These are phyloP conservation scores for Clangula hyemalis DNA, from an alignment of 2,797 vertebrate species.

Conservation along the genomic window DNA sequence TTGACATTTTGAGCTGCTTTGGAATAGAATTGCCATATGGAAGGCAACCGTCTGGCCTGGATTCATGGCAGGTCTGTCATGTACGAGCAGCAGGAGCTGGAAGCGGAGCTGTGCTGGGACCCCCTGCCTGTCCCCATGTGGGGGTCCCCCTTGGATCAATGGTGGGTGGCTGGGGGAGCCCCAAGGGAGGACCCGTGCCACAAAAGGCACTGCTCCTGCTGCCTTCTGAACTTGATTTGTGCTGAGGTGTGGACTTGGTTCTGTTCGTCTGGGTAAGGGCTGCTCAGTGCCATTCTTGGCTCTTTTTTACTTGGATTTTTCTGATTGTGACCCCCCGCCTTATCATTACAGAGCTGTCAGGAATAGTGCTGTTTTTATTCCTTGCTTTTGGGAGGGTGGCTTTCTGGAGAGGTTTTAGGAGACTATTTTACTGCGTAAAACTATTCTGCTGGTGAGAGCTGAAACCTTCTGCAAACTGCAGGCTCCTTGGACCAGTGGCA, in stretches of 20 bases:
- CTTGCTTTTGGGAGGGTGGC: not conserved
- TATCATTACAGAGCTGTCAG: not conserved
- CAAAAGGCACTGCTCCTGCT: not conserved
- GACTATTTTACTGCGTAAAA: no score
- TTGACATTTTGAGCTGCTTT: not conserved
- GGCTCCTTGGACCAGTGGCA: not conserved
- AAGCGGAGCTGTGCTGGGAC: rapidly evolving
- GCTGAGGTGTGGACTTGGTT: not conserved
- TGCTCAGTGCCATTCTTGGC: not conserved
- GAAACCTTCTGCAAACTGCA: no score
- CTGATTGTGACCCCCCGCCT: not conserved
- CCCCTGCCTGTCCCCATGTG: rapidly evolving
- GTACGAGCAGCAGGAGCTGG: rapidly evolving
- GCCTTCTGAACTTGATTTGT: not conserved
- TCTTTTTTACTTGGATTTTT: not conserved
- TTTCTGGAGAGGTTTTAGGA: not conserved
- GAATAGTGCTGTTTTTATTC: not conserved
- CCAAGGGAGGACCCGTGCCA: not conserved
- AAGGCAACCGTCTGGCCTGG: rapidly evolving
- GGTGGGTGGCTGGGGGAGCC: not conserved
- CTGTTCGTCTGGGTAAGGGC: not conserved
- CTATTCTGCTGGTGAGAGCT: no score
- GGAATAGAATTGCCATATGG: not conserved
- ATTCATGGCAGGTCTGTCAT: rapidly evolving
- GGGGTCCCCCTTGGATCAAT: not conserved